A percentile compares a stretch with the other conserved stretches of the same genome.
Evolutionary conservation across 1,140 invertebrate genomes (phyloP).

Genomic region (Parapsyche elsis): DNA sequence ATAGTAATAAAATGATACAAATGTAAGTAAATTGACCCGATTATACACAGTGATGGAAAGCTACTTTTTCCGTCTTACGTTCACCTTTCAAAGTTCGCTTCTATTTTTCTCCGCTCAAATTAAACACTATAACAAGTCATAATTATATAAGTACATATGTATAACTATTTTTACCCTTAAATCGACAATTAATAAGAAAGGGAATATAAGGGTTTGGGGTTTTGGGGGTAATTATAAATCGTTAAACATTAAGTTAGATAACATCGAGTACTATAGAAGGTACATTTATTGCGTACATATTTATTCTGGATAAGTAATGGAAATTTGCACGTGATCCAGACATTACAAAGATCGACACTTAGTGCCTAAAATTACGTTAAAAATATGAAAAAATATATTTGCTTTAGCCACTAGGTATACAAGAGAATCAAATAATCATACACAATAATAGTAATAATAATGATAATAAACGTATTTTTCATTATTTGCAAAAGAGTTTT

Average conservation of each 20-base stretch:
- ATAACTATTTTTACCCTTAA: slow-evolving; percentile 38
- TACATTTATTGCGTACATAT: slow-evolving; percentile 55
- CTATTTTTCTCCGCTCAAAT: slow-evolving; percentile 8
- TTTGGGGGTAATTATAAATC: slow-evolving; percentile 5
- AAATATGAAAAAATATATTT: slow-evolving; percentile 57
- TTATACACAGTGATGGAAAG: not conserved
- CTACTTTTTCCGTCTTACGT: not conserved
- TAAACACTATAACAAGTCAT: not conserved
- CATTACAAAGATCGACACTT: slow-evolving; percentile 51
- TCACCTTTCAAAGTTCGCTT: not conserved
- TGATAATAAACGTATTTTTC: slow-evolving; percentile 12
- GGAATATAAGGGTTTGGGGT: slow-evolving; percentile 22
- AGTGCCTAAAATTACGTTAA: slow-evolving; percentile 50
- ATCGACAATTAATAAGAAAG: slow-evolving; percentile 28
- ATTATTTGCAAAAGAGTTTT: not conserved
- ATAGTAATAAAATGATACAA: too few species aligned
- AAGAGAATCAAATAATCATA: slow-evolving; percentile 42
- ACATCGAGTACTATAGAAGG: slow-evolving; percentile 52
- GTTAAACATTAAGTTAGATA: slow-evolving; percentile 39
- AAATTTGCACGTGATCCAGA: slow-evolving; percentile 52
- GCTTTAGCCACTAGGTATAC: slow-evolving; percentile 47
- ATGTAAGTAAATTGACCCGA: too few species aligned
- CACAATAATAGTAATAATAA: slow-evolving; percentile 1
- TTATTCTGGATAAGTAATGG: slow-evolving; percentile 51
- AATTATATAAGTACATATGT: not conserved